Evolutionary conservation across 2,113 vertebrate species (phyloP).

Genomic region (Chamaea fasciata): DNA sequence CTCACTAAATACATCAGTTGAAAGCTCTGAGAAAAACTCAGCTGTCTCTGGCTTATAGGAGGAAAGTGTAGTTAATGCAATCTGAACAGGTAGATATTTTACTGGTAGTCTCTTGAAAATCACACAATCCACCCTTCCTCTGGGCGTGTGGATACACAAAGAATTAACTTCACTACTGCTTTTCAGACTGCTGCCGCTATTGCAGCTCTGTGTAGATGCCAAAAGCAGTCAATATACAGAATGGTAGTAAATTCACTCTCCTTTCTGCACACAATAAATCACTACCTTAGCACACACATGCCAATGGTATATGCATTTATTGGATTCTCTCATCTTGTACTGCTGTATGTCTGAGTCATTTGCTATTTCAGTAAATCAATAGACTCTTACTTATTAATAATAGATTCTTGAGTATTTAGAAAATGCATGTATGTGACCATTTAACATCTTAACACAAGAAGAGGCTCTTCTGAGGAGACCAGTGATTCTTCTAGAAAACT

Average conservation of each 20-base stretch:
- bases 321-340: not conserved
- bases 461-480: not conserved
- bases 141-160: not conserved
- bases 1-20: not conserved
- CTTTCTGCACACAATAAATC: not conserved
- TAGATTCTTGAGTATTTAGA: not conserved
- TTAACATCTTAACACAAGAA: not conserved
- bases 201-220: not conserved
- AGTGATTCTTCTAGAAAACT: not conserved
- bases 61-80: not conserved
- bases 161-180: not conserved
- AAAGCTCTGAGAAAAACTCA: not conserved
- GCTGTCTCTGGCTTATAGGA: not conserved
- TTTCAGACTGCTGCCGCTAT: not conserved
- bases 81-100: not conserved
- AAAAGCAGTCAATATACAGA: not conserved
- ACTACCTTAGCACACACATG: not conserved
- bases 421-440: not conserved
- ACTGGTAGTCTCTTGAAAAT: not conserved
- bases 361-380: not conserved
- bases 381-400: not conserved
- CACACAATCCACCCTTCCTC: not conserved
- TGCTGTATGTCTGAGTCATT: not conserved
- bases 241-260: not conserved
- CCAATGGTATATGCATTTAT: not conserved